Evolutionary conservation across 2,113 vertebrate genomes (phyloP), one percentile per base, ranked within the genome.

Genomic region (Lepus europaeus): DNA sequence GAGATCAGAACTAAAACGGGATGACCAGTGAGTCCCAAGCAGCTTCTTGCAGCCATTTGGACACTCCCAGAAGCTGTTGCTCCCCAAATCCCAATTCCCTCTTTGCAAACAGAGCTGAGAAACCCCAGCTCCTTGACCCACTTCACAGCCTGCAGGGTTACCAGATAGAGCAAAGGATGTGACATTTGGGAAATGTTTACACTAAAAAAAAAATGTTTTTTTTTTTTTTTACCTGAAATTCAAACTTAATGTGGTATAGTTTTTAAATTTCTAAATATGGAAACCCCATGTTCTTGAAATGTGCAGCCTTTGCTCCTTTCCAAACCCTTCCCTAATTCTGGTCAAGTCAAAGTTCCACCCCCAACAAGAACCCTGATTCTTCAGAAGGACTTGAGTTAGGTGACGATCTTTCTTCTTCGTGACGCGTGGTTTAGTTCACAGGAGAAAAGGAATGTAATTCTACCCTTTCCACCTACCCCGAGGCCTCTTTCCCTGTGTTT

Each of bases 151-250:
- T 45, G 0, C 59, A 20, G 64, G 19, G 16, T 13, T 81, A 72
- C 61, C 93, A 77, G 90, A 64, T 64, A 88, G 27, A 84, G 72
- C 6, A 29, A 25, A 72, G 59, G 36, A 19, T 85, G 27, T 5
- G 56, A 36, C 53, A 69, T 92, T 74, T 78, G 86, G 74, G 33
- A 72, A 4, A 90, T 45, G 27, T 36, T 70, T 86, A 31, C 1
- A 66, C 61, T 51, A 17, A 70, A 93, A 95, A 39, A 51, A n/a
- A 6, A 7, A 7, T 2, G 2, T 2, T 36, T 2, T 36, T 80
- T 51, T 73, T 56, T 86, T 63, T 95, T 23, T 78, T 92, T 80
- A 94, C 53, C 53, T 84, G 85, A 90, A 88, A 87, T 93, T 95
- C 25, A 88, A 9, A 85, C 77, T 87, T 85, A 95, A 88, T 22